A percentile compares a stretch with the other conserved stretches of the same genome.
Evolutionary conservation across 37 sponge, comb jelly and placozoan genomes (phyloP).

Genomic region (Eunapius fragilis): DNA sequence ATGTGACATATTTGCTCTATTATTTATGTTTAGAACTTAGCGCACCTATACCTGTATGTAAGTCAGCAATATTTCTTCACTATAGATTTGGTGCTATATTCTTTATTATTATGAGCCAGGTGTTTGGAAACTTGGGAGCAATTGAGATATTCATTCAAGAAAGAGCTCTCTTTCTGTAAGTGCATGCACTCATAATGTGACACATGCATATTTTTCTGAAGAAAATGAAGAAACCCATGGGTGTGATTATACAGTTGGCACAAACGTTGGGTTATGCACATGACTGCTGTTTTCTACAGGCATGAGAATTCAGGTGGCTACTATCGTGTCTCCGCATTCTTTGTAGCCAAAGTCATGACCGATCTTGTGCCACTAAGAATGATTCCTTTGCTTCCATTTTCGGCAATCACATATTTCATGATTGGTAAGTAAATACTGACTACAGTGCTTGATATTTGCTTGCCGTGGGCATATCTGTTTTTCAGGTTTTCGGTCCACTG

Average conservation of each 20-base stretch:
- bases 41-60: too few relatives aligned
- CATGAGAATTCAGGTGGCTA: constrained; percentile 81
- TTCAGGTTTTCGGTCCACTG: constrained; percentile 48
- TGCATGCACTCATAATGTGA: neutral
- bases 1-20: too few relatives aligned
- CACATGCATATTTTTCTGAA: neutral
- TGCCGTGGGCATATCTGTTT: neutral
- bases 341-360: constrained; percentile 58
- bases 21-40: too few relatives aligned
- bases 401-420: constrained; percentile 76
- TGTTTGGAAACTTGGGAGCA: constrained; percentile 78
- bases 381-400: constrained; percentile 54
- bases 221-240: too few relatives aligned
- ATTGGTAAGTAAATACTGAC: constrained; percentile 26
- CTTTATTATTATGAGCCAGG: constrained; percentile 81
- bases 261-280: too few relatives aligned
- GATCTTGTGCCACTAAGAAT: constrained; percentile 65
- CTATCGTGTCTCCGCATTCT: constrained; percentile 79
- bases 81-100: constrained; percentile 76
- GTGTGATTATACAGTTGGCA: too few relatives aligned
- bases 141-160: constrained; percentile 70
- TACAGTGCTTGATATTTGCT: neutral
- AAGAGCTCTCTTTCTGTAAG: constrained; percentile 69
- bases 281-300: neutral
- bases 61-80: neutral